phyloP scores from a whole-genome alignment of 2,888 invertebrate genomes.

The Ceraclea dissimilis region DNA sequence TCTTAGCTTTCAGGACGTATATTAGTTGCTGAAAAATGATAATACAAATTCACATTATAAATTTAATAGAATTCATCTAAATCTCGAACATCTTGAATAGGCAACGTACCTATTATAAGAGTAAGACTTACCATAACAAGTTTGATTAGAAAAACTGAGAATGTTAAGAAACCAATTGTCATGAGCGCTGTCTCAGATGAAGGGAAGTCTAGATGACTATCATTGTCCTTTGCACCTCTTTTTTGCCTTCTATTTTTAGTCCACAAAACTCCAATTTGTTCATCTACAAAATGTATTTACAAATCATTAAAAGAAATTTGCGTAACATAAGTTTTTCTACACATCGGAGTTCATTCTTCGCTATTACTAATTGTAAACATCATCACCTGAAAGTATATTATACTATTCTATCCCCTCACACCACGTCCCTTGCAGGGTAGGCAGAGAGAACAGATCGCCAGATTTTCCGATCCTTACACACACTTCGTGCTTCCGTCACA shows the following conservation, averaged over 20 bases:
- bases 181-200: slow-evolving; percentile 74
- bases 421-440: too few species aligned
- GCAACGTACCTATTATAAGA: background rate
- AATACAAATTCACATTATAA: background rate
- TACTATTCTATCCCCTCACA: too few species aligned
- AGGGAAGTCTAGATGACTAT: slow-evolving; percentile 64
- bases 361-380: too few species aligned
- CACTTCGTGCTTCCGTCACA: too few species aligned
- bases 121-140: slow-evolving; percentile 61
- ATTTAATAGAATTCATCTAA: too few species aligned
- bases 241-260: slow-evolving; percentile 30
- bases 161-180: slow-evolving; percentile 77
- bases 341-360: too few species aligned
- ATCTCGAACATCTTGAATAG: too few species aligned
- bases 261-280: slow-evolving; percentile 44
- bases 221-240: slow-evolving; percentile 32
- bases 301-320: too few species aligned
- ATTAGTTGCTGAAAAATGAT: slow-evolving; percentile 57
- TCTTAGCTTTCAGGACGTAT: slow-evolving; percentile 56
- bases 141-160: slow-evolving; percentile 78
- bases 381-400: too few species aligned
- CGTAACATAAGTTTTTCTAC: too few species aligned
- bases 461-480: too few species aligned
- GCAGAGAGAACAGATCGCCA: too few species aligned
- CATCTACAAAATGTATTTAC: slow-evolving; percentile 38